Conservation (phyloP, 1,140 invertebrate genomes). For the Lanistes nyassanus region DNA sequence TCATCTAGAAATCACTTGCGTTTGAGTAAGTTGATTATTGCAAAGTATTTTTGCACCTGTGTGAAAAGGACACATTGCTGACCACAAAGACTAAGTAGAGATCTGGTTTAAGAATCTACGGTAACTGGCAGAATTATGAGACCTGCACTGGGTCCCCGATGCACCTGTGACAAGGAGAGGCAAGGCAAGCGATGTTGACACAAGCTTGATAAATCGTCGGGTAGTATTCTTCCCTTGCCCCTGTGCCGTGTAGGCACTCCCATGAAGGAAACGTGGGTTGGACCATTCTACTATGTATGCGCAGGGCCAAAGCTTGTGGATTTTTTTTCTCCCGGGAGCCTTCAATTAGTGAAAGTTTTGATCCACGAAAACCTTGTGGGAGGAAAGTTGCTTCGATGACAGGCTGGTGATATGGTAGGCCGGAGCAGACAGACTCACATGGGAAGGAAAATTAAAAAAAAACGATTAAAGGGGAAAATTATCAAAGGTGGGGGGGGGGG, state of each 20-base stretch:
- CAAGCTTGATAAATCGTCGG: conserved; percentile 15
- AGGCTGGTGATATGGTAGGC: not conserved
- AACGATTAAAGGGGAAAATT: not conserved
- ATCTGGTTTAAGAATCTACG: not conserved
- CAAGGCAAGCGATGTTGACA: conserved; percentile 12
- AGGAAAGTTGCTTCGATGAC: conserved; percentile 14
- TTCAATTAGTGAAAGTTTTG: no score
- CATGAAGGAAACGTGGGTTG: not conserved
- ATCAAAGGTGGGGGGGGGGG: not conserved
- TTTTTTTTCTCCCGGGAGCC: not conserved
- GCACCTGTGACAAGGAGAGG: not conserved
- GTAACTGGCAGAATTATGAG: not conserved
- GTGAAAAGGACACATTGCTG: not conserved
- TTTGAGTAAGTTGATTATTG: no score
- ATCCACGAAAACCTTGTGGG: not conserved
- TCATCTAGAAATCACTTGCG: no score
- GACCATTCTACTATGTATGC: not conserved
- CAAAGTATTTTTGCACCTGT: not conserved
- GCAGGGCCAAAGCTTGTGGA: not conserved
- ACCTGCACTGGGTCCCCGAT: not conserved
- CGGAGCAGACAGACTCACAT: no score
- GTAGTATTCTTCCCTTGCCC: conserved; percentile 9
- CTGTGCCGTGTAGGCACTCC: conserved; percentile 4
- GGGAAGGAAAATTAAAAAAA: no score
- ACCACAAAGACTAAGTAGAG: not conserved